These are phyloP conservation scores for Dermatemys mawii DNA, from an alignment of 2,113 vertebrate genomes.

Conservation along the genomic window DNA sequence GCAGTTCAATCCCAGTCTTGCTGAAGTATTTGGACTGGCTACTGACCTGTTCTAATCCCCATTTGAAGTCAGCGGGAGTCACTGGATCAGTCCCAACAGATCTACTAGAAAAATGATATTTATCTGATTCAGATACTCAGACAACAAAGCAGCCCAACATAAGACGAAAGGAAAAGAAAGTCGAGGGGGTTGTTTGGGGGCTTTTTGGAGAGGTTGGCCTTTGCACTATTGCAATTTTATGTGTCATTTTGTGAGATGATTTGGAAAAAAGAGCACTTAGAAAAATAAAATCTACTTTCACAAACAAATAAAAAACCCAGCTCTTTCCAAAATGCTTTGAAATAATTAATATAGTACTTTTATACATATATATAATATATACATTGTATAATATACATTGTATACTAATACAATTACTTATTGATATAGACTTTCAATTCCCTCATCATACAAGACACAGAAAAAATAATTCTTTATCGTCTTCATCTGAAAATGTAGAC, in stretches of 20 bases:
- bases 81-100: not conserved
- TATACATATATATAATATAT: too few species aligned
- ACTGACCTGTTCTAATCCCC: not conserved
- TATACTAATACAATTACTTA: not conserved
- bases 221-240: not conserved
- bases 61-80: conserved; percentile 37
- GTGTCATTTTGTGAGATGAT: not conserved
- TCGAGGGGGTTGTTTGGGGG: not conserved
- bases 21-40: not conserved
- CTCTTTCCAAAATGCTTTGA: not conserved
- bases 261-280: conserved; percentile 9
- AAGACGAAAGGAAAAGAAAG: conserved; percentile 19
- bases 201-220: not conserved
- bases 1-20: not conserved
- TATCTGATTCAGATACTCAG: not conserved
- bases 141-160: not conserved
- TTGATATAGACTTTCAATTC: not conserved
- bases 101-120: conserved; percentile 9
- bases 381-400: too few species aligned
- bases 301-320: not conserved
- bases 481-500: not conserved
- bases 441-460: not conserved
- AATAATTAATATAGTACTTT: not conserved
- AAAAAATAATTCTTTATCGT: not conserved
- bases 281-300: not conserved